Base-by-base conservation (phyloP, 2,113 vertebrate species). In the Cebidichthys violaceus region DNA sequence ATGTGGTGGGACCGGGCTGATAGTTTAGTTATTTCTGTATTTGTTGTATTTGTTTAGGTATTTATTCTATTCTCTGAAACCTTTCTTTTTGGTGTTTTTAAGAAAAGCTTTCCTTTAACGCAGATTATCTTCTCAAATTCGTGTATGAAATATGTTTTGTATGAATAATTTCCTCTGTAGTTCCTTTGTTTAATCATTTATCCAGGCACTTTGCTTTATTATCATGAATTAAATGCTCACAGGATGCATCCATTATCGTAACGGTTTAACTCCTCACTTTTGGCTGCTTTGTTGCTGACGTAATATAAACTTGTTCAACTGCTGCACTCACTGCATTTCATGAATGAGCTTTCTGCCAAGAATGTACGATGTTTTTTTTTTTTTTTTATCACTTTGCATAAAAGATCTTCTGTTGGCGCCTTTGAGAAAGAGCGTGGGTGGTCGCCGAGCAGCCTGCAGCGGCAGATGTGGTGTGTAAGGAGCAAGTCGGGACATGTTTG, bases 401-500 rank as follows among this genome's bases (percentile, higher is more conserved):
- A 82, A 76, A 77, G 77, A 72, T 61, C 67, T 37, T 87, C 55
- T 85, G 85, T 87, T 78, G 18, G 45, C 31, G 54, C 14, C 64
- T 60, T 29, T 9, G 50, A 45, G 45, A 22, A 3, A 47, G 59
- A 6, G 75, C 14, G 79, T 85, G 88, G 83, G 89, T 86, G 90
- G 86, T 82, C 70, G 71, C 15, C 6, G 4, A 1, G 81, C 41
- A 14, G 78, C 39, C 77, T 41, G 75, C 59, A 79, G 80, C 31
- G 1, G 80, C 91, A 92, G 90, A 90, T 89, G 92, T 86, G 76
- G 43, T 45, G 55, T 50, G 82, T 74, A 31, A 66, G 15, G 57
- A 75, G 88, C 80, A 59, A 68, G 90, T 89, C 82, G 1, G 54
- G 62, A 80, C 89, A 55, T 73, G 88, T 75, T 80, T 70, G 10